Evolutionary conservation across 2,113 vertebrate genomes (phyloP).

Genomic region (Lophura nycthemera): DNA sequence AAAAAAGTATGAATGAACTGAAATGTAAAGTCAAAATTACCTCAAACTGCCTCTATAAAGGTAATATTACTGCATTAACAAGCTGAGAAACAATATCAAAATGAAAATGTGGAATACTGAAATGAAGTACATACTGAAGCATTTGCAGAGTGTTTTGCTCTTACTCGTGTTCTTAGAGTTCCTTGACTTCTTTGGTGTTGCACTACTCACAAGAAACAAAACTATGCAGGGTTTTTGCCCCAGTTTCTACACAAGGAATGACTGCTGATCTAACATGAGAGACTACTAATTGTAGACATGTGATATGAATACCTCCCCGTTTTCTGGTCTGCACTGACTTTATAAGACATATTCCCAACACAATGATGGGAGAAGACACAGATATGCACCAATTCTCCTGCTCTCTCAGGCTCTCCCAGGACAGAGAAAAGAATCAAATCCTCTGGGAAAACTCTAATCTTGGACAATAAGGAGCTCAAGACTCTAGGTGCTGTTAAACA

Average conservation of each 20-base stretch:
- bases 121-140: background rate
- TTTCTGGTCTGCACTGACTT: background rate
- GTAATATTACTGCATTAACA: background rate
- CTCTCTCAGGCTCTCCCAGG: background rate
- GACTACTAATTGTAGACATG: background rate
- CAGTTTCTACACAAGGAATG: background rate
- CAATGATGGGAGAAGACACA: background rate
- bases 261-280: background rate
- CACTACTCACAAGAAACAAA: background rate
- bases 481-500: background rate
- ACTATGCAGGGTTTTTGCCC: too few species aligned
- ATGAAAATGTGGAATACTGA: background rate
- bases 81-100: background rate
- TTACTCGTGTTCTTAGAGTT: background rate
- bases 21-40: background rate
- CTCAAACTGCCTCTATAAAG: background rate
- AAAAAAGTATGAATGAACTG: background rate
- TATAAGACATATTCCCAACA: background rate
- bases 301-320: background rate
- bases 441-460: background rate
- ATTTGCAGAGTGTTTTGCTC: background rate
- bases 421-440: background rate
- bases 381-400: background rate
- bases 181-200: background rate
- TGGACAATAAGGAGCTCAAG: background rate